phyloP scores from a whole-genome alignment of 2,888 invertebrate genomes.

The Allacma fusca region DNA sequence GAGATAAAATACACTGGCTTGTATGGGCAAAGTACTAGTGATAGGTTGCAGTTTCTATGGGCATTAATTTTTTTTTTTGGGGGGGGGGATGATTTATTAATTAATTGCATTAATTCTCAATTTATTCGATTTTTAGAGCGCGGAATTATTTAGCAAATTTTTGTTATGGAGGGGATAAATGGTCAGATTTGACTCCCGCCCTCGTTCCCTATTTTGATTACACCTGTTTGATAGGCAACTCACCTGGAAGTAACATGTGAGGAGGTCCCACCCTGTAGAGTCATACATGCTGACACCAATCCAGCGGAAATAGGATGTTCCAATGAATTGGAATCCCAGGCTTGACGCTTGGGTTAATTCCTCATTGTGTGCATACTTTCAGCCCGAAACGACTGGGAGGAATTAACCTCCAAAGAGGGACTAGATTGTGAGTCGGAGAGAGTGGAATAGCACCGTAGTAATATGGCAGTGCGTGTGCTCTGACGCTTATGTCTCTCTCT shows the following conservation, averaged over 20 bases:
- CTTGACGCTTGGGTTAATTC: background rate
- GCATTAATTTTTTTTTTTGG: too few relatives aligned
- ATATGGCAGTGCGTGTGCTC: slow-evolving; percentile 15
- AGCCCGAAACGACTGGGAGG: background rate
- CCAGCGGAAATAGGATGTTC: slow-evolving; percentile 24
- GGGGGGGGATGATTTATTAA: too few relatives aligned
- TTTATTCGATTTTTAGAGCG: too few relatives aligned
- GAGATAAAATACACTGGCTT: too few relatives aligned
- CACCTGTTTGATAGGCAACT: slow-evolving; percentile 45
- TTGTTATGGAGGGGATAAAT: slow-evolving; percentile 3
- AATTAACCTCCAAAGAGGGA: background rate
- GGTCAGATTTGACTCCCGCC: slow-evolving; percentile 20
- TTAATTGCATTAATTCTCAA: too few relatives aligned
- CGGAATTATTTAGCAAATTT: too few relatives aligned
- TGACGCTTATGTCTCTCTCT: slow-evolving; percentile 13
- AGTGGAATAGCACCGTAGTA: background rate
- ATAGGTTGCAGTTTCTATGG: too few relatives aligned
- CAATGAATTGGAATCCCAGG: background rate
- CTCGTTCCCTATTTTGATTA: slow-evolving; percentile 41
- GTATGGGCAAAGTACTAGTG: too few relatives aligned
- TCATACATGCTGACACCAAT: background rate
- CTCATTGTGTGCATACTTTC: background rate
- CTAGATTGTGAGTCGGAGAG: slow-evolving; percentile 14
- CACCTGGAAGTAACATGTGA: slow-evolving; percentile 39
- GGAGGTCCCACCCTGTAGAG: slow-evolving; percentile 20